phyloP scores from a whole-genome alignment of 2,888 invertebrate genomes.

The Acanthosepion pharaonis region DNA sequence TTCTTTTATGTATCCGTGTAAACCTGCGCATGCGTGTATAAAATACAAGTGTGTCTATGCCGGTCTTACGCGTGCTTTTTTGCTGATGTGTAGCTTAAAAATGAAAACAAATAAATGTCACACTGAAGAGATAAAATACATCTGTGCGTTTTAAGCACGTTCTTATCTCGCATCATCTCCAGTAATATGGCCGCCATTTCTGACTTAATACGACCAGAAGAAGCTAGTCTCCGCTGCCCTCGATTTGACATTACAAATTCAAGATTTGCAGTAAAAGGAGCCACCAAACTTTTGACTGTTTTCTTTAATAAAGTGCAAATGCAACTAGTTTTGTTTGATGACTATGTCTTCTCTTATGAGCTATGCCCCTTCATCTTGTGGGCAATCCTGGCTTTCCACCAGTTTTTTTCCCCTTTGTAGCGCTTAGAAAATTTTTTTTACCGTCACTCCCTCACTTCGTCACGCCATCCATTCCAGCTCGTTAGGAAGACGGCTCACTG shows the following conservation, averaged over 20 bases:
- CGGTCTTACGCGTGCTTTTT: fast-evolving
- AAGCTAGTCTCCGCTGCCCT: not conserved
- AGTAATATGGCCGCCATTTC: not conserved
- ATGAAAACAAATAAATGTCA: constrained; percentile 14
- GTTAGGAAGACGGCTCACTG: too few relatives aligned
- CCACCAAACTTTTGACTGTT: not conserved
- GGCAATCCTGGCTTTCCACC: too few relatives aligned
- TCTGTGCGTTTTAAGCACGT: not conserved
- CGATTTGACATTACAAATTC: not conserved
- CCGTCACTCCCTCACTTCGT: too few relatives aligned
- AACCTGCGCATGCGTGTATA: not conserved
- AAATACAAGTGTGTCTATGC: not conserved
- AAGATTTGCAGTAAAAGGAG: not conserved
- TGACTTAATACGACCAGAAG: not conserved
- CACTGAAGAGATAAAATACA: not conserved
- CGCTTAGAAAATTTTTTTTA: too few relatives aligned
- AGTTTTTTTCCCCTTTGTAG: too few relatives aligned
- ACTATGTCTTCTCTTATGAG: too few relatives aligned
- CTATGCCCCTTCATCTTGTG: too few relatives aligned
- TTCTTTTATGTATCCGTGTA: not conserved
- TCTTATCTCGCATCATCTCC: not conserved
- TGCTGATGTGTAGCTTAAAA: not conserved
- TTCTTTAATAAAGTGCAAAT: not conserved
- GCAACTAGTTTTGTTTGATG: not conserved
- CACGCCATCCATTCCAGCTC: too few relatives aligned